phyloP scores from a whole-genome alignment of 2,888 invertebrate species.

The Drosophila testacea region DNA sequence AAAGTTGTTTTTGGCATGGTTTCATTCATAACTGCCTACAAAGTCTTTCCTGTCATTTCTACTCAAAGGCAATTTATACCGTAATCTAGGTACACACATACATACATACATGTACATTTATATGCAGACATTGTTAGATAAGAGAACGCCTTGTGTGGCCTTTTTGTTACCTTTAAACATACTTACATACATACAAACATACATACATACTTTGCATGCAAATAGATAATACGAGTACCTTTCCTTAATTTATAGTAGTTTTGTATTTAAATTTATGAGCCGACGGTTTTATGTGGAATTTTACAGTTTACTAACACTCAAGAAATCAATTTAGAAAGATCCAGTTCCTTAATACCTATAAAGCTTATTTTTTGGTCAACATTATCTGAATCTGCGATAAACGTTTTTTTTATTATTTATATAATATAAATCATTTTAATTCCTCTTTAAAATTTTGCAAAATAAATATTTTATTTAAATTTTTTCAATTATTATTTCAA shows the following conservation, averaged over 20 bases:
- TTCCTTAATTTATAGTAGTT: slow-evolving; percentile 11
- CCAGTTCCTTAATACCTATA: too few relatives aligned
- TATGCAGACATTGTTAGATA: slow-evolving; percentile 6
- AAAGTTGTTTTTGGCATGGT: slow-evolving; percentile 43
- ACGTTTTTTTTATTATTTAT: too few relatives aligned
- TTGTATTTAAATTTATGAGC: slow-evolving; percentile 16
- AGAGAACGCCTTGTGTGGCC: slow-evolving; percentile 24
- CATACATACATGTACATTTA: not conserved
- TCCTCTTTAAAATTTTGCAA: too few relatives aligned
- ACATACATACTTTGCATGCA: not conserved
- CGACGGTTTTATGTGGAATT: slow-evolving; percentile 17
- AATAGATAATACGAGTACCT: slow-evolving; percentile 2
- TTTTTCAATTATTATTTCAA: too few relatives aligned
- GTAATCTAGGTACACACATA: slow-evolving; percentile 3
- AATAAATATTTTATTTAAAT: too few relatives aligned
- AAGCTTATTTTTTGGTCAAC: too few relatives aligned
- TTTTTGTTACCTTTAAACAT: slow-evolving; percentile 2
- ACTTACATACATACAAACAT: not conserved
- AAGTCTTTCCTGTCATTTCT: slow-evolving; percentile 42
- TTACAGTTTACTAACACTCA: slow-evolving; percentile 1
- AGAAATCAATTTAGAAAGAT: slow-evolving; percentile 1
- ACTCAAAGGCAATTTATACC: slow-evolving; percentile 17
- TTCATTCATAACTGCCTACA: slow-evolving; percentile 31
- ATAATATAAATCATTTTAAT: not conserved
- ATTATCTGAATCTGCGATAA: too few relatives aligned